phyloP scores from a whole-genome alignment of 1,140 invertebrate species.

The Camponotus vicinus region DNA sequence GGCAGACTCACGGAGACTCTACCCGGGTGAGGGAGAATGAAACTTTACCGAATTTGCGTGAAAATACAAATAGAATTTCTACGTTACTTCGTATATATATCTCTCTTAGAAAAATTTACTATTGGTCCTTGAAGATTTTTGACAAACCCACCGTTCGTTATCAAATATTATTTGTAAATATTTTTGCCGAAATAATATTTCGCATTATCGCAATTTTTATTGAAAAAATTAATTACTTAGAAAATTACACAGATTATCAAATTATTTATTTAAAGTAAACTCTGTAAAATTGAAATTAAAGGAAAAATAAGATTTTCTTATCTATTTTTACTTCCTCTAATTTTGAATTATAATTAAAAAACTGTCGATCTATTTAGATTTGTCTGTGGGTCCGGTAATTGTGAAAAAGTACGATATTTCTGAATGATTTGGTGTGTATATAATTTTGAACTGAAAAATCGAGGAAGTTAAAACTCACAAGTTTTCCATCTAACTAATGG shows the following conservation, averaged over 20 bases:
- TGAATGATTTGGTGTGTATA: conserved; percentile 19
- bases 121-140: background rate
- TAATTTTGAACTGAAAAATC: conserved; percentile 51
- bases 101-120: too few relatives aligned
- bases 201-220: background rate
- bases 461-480: conserved; percentile 45
- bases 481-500: conserved; percentile 55
- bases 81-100: background rate
- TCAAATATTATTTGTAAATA: background rate
- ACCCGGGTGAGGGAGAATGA: background rate
- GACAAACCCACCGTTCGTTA: background rate
- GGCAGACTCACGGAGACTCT: conserved; percentile 22
- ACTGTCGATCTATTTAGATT: background rate
- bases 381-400: background rate
- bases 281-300: background rate
- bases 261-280: background rate
- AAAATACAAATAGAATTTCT: conserved; percentile 47
- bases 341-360: conserved; percentile 4
- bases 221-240: background rate
- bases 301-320: background rate
- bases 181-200: background rate
- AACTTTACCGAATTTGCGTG: conserved; percentile 11
- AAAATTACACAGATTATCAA: too few relatives aligned
- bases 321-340: background rate
- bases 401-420: background rate